A percentile compares a stretch with the other conserved stretches of the same genome.
Evolutionary conservation across 2,113 vertebrate species (phyloP).

Genomic region (Clarias gariepinus): DNA sequence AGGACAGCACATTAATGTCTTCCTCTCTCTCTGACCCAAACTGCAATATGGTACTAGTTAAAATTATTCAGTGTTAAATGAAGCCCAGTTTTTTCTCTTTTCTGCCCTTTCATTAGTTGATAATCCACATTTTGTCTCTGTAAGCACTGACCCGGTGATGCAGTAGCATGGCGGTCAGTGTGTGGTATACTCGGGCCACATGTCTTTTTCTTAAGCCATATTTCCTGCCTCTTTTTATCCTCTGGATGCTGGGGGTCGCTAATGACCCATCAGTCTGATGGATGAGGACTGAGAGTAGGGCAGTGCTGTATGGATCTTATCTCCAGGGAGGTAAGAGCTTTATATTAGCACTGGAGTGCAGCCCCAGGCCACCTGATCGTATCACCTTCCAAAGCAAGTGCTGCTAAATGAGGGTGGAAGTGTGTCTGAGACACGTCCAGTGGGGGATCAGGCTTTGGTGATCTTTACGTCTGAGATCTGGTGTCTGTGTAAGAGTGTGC

Average conservation of each 20-base stretch:
- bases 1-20: background rate
- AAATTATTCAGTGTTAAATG: background rate
- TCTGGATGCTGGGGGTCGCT: conserved; percentile 32
- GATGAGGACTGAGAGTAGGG: background rate
- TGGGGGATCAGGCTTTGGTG: background rate
- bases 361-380: conserved; percentile 18
- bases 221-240: background rate
- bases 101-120: background rate
- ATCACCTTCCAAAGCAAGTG: conserved; percentile 33
- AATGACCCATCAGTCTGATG: conserved; percentile 32
- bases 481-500: background rate
- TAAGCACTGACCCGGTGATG: background rate
- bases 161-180: background rate
- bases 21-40: background rate
- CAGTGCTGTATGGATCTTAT: conserved; percentile 39
- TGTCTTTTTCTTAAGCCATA: conserved; percentile 12
- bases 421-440: background rate
- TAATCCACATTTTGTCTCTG: too few relatives aligned
- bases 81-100: background rate
- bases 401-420: conserved; percentile 33
- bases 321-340: conserved; percentile 12
- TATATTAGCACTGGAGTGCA: conserved; percentile 27
- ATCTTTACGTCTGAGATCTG: background rate
- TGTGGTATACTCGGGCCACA: background rate
- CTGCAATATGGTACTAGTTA: background rate